A percentile compares a stretch with the other conserved stretches of the same genome.
Conservation (phyloP, 2,113 vertebrate genomes). For the Piprites chloris region DNA sequence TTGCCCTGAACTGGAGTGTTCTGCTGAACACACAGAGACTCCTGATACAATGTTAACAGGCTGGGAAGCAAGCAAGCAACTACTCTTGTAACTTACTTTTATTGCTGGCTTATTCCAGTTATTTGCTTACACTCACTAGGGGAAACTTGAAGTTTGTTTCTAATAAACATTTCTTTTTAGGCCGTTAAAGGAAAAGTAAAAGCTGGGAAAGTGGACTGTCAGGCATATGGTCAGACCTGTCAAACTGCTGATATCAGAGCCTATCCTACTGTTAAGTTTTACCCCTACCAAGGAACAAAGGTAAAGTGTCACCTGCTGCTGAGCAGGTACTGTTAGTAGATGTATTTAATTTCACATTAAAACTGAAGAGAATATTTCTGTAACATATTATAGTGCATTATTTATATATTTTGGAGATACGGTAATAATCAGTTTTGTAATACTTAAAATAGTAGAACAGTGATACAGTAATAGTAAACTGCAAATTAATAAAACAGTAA, state of each 20-base stretch:
- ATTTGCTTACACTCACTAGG: background rate
- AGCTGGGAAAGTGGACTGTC: constrained; percentile 94
- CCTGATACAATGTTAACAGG: background rate
- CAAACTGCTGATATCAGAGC: constrained; percentile 86
- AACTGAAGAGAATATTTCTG: background rate
- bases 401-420: background rate
- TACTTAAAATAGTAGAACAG: background rate
- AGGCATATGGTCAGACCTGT: constrained; percentile 84
- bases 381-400: background rate
- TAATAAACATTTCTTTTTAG: constrained; percentile 66
- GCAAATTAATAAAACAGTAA: background rate
- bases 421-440: background rate
- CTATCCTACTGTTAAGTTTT: constrained; percentile 92
- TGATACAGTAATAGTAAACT: background rate
- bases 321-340: background rate
- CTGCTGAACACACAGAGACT: fast-evolving
- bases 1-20: background rate
- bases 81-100: background rate
- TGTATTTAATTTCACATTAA: background rate
- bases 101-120: background rate
- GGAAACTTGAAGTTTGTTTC: background rate
- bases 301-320: constrained; percentile 55
- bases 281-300: constrained; percentile 78
- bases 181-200: constrained; percentile 86
- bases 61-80: background rate